Conservation (phyloP, 2,113 vertebrate genomes). For the Coracopsis vasa region DNA sequence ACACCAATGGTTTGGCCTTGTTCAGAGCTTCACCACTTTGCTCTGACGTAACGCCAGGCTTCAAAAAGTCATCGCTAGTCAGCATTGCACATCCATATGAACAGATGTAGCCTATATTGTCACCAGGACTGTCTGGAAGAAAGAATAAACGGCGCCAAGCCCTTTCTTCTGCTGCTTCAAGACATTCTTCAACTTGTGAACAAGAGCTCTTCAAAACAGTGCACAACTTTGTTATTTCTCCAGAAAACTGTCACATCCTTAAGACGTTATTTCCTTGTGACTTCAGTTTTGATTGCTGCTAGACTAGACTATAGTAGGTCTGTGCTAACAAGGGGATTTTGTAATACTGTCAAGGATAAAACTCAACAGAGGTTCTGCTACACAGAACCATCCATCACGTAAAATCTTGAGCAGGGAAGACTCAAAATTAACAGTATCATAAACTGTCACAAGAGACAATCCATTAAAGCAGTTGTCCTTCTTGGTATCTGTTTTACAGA, state of each 20-base stretch:
- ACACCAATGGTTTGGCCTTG: background rate
- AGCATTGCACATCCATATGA: background rate
- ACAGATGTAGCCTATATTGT: constrained; percentile 28
- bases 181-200: background rate
- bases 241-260: background rate
- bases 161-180: background rate
- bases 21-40: background rate
- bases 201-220: background rate
- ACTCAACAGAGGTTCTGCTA: background rate
- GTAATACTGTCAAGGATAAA: background rate
- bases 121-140: background rate
- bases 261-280: background rate
- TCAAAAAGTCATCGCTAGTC: background rate
- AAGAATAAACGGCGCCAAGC: background rate
- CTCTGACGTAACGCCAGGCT: constrained; percentile 24
- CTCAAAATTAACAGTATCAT: background rate
- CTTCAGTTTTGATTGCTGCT: background rate
- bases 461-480: background rate
- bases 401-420: background rate
- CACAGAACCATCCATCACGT: background rate
- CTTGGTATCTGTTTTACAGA: background rate
- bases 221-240: background rate
- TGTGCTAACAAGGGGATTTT: background rate
- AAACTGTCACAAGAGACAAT: background rate
- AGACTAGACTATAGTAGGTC: background rate